Evolutionary conservation across 2,888 invertebrate genomes (phyloP).

Genomic region (Acanthosepion lycidas): DNA sequence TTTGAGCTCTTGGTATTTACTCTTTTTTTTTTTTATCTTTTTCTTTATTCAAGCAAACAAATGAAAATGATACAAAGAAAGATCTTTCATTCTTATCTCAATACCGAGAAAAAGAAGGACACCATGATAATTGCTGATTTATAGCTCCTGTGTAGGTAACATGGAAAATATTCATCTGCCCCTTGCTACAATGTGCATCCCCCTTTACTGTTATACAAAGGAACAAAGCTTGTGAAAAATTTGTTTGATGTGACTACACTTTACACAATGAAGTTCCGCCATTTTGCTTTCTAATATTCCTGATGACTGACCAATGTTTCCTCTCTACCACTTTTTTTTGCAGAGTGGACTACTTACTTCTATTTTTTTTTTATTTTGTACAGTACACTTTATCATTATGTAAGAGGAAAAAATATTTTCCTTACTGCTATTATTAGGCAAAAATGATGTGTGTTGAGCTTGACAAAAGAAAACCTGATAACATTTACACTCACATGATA

Average conservation of each 20-base stretch:
- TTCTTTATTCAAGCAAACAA: neutral
- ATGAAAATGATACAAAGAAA: neutral
- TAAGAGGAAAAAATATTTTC: conserved; percentile 16
- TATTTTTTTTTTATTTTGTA: neutral
- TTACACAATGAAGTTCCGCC: neutral
- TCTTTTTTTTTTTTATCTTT: neutral
- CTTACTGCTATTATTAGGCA: neutral
- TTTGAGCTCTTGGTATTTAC: neutral
- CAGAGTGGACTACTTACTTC: neutral
- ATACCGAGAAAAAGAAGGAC: neutral
- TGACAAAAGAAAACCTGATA: conserved; percentile 8
- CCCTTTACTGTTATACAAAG: neutral
- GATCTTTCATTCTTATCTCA: neutral
- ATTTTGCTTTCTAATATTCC: conserved; percentile 13
- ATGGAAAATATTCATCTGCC: neutral
- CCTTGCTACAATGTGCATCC: neutral
- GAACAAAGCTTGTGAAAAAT: conserved; percentile 4
- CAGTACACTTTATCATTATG: neutral
- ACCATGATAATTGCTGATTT: neutral
- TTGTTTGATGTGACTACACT: neutral
- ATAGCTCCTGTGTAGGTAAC: neutral
- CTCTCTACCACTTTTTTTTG: neutral
- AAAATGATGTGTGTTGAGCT: neutral
- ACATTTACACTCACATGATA: neutral
- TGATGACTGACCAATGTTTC: neutral